phyloP scores from a whole-genome alignment of 2,113 vertebrate species.

The Phylloscopus trochilus region DNA sequence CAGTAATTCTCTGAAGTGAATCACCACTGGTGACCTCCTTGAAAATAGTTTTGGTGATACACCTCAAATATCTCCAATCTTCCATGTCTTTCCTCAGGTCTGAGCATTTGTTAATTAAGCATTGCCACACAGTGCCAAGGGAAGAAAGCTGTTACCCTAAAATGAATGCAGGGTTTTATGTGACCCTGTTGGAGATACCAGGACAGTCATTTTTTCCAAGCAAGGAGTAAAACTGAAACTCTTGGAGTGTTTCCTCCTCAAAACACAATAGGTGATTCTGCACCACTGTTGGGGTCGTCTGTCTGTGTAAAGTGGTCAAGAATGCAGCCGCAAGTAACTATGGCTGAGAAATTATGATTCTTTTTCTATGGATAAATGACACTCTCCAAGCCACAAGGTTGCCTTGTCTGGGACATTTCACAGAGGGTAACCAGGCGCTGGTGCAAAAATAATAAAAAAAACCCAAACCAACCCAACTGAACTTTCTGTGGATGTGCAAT shows the following conservation, averaged over 20 bases:
- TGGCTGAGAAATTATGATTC: background rate
- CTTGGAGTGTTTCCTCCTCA: background rate
- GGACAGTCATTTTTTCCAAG: background rate
- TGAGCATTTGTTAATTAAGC: conserved; percentile 44
- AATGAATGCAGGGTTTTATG: background rate
- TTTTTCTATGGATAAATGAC: background rate
- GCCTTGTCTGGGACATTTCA: background rate
- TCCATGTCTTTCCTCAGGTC: conserved; percentile 40
- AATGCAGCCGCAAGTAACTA: background rate
- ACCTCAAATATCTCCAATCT: conserved; percentile 26
- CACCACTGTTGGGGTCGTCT: background rate
- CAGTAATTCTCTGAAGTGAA: conserved; percentile 47
- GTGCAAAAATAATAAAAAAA: background rate
- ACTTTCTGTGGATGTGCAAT: conserved; percentile 22
- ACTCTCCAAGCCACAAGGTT: background rate
- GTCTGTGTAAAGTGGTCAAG: background rate
- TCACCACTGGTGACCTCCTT: conserved; percentile 57
- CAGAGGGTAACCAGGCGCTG: background rate
- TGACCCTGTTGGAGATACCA: background rate
- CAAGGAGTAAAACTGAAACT: background rate
- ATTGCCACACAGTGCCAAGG: background rate
- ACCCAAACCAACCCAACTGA: background rate
- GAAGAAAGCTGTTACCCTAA: background rate
- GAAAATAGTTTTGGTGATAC: conserved; percentile 49
- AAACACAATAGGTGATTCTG: background rate